Evolutionary conservation across 2,113 vertebrate genomes (phyloP).

Genomic region (Caloenas nicobarica): DNA sequence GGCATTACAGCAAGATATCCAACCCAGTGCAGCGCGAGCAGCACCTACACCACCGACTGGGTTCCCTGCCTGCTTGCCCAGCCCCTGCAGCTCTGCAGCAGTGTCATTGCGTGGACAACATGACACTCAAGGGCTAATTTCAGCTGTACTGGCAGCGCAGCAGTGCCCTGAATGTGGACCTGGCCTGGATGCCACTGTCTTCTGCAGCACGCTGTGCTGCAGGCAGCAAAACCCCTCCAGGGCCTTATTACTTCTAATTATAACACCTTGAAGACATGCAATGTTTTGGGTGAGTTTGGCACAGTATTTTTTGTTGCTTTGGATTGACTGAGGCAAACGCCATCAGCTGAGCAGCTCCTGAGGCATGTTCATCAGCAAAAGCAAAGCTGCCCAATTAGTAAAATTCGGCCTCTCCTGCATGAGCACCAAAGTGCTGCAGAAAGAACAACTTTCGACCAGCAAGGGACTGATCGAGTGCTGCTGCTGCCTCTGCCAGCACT

Average conservation of each 20-base stretch:
- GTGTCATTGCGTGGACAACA: background rate
- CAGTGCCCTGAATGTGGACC: background rate
- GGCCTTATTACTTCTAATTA: background rate
- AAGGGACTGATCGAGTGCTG: background rate
- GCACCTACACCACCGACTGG: rapidly evolving
- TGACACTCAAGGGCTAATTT: background rate
- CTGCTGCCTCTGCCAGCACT: background rate
- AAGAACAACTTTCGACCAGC: background rate
- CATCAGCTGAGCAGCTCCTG: background rate
- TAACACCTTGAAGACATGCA: background rate
- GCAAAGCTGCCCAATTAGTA: background rate
- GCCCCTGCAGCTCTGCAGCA: background rate
- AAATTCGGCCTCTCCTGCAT: background rate
- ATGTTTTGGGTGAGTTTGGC: background rate
- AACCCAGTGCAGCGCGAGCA: background rate
- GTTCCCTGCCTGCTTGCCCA: background rate
- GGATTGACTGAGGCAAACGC: background rate
- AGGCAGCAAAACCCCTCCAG: background rate
- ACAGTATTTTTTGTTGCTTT: background rate
- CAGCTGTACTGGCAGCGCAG: background rate
- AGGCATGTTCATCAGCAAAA: background rate
- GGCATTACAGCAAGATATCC: background rate
- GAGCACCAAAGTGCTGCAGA: background rate
- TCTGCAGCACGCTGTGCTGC: background rate
- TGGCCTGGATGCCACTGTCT: background rate